Base-by-base conservation (phyloP, 2,113 vertebrate species). In the Peromyscus californicus region DNA sequence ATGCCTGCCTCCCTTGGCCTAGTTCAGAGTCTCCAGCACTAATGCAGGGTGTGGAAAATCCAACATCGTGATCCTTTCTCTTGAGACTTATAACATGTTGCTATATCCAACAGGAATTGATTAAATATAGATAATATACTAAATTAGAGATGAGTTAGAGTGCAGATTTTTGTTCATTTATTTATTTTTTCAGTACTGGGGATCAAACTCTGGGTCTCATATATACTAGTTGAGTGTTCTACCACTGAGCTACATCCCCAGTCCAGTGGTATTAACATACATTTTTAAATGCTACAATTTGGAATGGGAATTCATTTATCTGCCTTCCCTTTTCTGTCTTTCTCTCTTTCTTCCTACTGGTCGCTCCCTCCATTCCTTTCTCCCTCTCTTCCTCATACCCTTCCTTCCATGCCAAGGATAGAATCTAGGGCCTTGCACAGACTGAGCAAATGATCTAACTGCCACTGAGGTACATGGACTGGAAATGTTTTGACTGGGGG, bases 121-220 rank as follows among this genome's bases (percentile, higher is more conserved):
- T 94, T 93, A 94, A 97, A 78, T 91, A 76, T 94, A 94, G 78
- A 75, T 93, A 91, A 45, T 94, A 80, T 76, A 33, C 78, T 96
- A 91, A 89, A 91, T 96, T 86, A 89, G 61, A 42, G 65, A 82
- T 92, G 74, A 51, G 78, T 79, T 90, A 70, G 88, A 93, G n/a
- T 51, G 31, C 29, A 91, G 93, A 67, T 78, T 95, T 84, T 65
- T 51, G 78, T 82, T 92, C 70, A 82, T 69, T 82, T 79, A 80
- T 80, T 91, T 67, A 67, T 80, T 69, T 91, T 82, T 79, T 48
- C 59, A 36, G 72, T 90, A 21, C 57, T 45, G 39, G n/a, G 31
- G 31, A n/a, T 79, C 59, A 61, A 90, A 65, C 59, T 45, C 57
- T 76, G 57, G 59, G 59, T 39, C 31, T 91, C 21, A 51, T 16